Conservation (phyloP, 1,140 invertebrate species). For the Aradophagus sp. region DNA sequence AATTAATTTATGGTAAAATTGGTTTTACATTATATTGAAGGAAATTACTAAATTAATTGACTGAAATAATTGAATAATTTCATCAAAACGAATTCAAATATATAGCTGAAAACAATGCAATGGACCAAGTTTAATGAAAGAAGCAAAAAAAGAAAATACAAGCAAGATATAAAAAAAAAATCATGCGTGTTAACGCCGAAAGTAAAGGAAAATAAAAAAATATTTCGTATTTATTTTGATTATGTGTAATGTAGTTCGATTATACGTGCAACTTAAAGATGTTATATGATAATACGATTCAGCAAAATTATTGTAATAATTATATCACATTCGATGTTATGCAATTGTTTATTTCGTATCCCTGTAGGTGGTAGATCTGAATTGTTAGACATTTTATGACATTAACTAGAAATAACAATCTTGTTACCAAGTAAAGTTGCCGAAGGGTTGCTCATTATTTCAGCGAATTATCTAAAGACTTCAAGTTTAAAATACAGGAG, state of each 20-base stretch:
- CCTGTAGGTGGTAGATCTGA: no score
- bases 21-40: constrained; percentile 29
- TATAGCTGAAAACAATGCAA: constrained; percentile 23
- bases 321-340: constrained; percentile 57
- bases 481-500: no score
- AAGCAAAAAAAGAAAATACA: constrained; percentile 11
- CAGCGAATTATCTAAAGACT: no score
- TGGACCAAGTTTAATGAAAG: constrained; percentile 31
- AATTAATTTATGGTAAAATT: constrained; percentile 28
- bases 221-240: constrained; percentile 56
- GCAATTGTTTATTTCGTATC: constrained; percentile 26
- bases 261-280: constrained; percentile 56
- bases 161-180: no score
- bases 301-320: constrained; percentile 59
- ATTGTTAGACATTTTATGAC: no score
- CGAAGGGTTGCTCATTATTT: no score
- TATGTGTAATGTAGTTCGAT: constrained; percentile 51
- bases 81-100: constrained; percentile 15
- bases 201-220: constrained; percentile 29
- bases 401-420: no score
- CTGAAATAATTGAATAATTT: constrained; percentile 43
- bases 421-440: no score
- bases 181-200: constrained; percentile 18
- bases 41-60: constrained; percentile 39
- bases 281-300: constrained; percentile 55